Evolutionary conservation across 2,797 vertebrate genomes (phyloP).

Genomic region (Falco cherrug): DNA sequence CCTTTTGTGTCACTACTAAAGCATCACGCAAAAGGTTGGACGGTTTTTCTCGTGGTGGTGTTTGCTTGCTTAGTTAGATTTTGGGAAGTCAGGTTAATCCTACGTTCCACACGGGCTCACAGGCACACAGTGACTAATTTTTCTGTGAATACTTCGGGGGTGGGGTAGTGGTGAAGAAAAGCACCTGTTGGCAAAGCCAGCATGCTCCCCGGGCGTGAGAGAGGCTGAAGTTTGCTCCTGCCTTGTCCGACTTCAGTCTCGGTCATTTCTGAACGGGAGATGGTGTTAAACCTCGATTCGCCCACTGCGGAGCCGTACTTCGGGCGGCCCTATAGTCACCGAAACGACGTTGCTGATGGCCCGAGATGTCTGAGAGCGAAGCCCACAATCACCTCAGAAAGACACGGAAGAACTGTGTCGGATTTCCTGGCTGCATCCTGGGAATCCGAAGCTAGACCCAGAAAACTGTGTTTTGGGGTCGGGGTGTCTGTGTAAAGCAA

Average conservation of each 20-base stretch:
- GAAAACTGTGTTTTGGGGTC: neutral
- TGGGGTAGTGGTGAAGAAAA: neutral
- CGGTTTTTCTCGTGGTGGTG: neutral
- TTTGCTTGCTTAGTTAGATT: neutral
- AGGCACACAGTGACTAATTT: neutral
- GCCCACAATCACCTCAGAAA: neutral
- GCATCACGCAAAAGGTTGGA: neutral
- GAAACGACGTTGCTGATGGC: neutral
- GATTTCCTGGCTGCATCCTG: neutral
- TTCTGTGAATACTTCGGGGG: neutral
- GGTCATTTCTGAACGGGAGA: neutral
- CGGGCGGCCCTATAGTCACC: neutral
- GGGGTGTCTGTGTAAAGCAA: neutral
- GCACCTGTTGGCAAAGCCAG: neutral
- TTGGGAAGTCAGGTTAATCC: neutral
- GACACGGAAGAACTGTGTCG: neutral
- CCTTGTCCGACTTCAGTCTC: neutral
- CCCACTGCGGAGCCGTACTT: neutral
- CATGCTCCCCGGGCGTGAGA: neutral
- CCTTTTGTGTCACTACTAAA: constrained; percentile 4
- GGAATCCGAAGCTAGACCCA: neutral
- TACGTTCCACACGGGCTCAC: neutral
- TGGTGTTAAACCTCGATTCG: neutral
- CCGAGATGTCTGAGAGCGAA: neutral
- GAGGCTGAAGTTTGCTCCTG: neutral